These are phyloP conservation scores for Alcedo quadribrachys DNA, from an alignment of 2,797 vertebrate species.

Conservation along the genomic window DNA sequence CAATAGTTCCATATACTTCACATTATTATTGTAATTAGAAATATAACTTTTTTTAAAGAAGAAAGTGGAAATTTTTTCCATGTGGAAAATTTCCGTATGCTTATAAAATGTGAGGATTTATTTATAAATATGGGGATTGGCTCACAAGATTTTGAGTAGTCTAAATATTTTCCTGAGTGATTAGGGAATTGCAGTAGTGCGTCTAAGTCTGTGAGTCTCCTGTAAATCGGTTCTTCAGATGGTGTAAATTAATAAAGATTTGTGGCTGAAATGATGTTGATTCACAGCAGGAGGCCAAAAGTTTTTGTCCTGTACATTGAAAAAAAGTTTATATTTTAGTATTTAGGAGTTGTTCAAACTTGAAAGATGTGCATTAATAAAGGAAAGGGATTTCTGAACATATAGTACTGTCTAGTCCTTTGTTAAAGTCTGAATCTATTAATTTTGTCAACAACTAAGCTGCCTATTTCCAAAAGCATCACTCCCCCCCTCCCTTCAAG, in stretches of 20 bases:
- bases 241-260: not conserved
- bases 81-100: not conserved
- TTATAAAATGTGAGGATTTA: not conserved
- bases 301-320: not conserved
- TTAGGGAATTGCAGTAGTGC: not conserved
- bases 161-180: not conserved
- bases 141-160: not conserved
- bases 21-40: not conserved
- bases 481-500: too few relatives aligned
- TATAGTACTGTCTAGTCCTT: not conserved
- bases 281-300: not conserved
- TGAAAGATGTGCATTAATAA: not conserved
- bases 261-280: not conserved
- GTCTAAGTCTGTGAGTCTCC: not conserved
- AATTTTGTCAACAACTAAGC: not conserved
- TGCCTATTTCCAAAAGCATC: not conserved
- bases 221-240: not conserved
- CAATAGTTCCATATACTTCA: not conserved
- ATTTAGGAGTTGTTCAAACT: not conserved
- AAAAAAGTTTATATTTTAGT: not conserved
- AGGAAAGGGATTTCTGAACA: not conserved
- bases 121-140: not conserved
- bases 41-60: not conserved
- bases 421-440: not conserved
- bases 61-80: not conserved